Evolutionary conservation across 2,888 invertebrate genomes (phyloP).

Genomic region (Anthrax anthrax): DNA sequence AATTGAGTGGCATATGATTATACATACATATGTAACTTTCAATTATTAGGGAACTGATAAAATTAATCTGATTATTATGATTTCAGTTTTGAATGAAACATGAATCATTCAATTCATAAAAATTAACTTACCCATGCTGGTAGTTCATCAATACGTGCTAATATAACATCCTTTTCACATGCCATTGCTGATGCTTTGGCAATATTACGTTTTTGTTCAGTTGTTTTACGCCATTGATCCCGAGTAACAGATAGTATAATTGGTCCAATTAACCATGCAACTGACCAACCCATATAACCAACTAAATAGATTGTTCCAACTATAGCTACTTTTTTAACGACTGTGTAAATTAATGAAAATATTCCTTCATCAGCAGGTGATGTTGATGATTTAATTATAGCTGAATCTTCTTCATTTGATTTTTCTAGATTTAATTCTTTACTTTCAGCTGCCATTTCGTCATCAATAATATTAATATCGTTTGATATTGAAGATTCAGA

Average conservation of each 20-base stretch:
- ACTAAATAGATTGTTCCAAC: slow-evolving; percentile 64
- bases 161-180: slow-evolving; percentile 74
- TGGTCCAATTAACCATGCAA: slow-evolving; percentile 71
- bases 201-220: slow-evolving; percentile 53
- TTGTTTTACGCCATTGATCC: slow-evolving; percentile 64
- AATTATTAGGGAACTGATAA: too few species aligned
- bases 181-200: slow-evolving; percentile 64
- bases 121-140: slow-evolving; percentile 75
- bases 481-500: too few species aligned
- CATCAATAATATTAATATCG: not conserved
- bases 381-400: not conserved
- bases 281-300: slow-evolving; percentile 67
- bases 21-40: too few species aligned
- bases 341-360: slow-evolving; percentile 44
- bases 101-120: too few species aligned
- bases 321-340: slow-evolving; percentile 53
- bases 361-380: slow-evolving; percentile 33
- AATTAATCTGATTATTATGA: too few species aligned
- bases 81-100: too few species aligned
- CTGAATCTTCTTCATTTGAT: not conserved
- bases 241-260: slow-evolving; percentile 64
- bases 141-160: slow-evolving; percentile 75
- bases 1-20: too few species aligned
- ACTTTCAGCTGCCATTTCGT: slow-evolving; percentile 7
- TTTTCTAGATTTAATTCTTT: slow-evolving; percentile 5